Evolutionary conservation across 2,113 vertebrate species (phyloP).

Genomic region (Pterocles burchelli): DNA sequence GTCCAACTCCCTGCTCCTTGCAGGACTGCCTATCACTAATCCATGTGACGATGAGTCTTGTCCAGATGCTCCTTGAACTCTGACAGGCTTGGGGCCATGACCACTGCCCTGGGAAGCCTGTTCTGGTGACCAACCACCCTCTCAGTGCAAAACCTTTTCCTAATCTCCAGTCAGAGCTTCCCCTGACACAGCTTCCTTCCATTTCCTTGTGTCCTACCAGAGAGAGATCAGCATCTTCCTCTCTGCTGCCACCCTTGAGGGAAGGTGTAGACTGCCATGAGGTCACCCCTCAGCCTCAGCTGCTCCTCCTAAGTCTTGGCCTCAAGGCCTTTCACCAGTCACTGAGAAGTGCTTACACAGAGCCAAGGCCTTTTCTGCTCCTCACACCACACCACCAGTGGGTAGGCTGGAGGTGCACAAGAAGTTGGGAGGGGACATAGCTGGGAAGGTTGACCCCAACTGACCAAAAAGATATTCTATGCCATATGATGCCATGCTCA

Average conservation of each 20-base stretch:
- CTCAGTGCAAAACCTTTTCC: neutral
- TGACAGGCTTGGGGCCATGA: neutral
- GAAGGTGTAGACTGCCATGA: neutral
- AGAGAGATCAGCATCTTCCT: neutral
- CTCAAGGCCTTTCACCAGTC: neutral
- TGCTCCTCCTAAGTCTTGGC: neutral
- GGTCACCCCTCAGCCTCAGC: neutral
- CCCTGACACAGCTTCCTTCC: neutral
- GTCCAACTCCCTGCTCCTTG: neutral
- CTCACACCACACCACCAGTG: no score
- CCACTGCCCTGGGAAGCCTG: neutral
- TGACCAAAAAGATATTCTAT: no score
- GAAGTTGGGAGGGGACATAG: no score
- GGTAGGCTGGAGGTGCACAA: no score
- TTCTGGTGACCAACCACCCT: accelerated
- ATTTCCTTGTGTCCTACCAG: neutral
- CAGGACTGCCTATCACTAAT: neutral
- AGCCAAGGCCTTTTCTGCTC: no score
- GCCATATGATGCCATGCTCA: no score
- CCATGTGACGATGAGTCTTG: accelerated
- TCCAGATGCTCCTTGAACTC: neutral
- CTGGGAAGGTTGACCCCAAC: no score
- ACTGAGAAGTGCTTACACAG: no score
- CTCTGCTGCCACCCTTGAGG: accelerated
- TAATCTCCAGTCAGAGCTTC: neutral